Base-by-base conservation (phyloP, 1,140 invertebrate genomes). In the Drosophila arizonae region DNA sequence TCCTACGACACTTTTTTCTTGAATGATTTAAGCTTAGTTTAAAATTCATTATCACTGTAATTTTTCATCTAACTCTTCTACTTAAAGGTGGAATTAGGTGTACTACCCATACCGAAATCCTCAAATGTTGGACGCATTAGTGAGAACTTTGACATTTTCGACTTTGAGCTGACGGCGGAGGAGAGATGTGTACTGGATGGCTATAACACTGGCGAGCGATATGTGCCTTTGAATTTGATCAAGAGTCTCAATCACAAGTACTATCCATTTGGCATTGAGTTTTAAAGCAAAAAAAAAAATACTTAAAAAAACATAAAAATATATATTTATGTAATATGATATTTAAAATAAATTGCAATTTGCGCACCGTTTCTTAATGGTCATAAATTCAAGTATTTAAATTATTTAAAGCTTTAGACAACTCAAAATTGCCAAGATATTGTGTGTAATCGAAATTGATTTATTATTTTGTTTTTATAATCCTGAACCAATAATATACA, bases 91-190 rank as follows among this genome's bases (percentile, higher is more conserved):
- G 72, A 80, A 11, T 51, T 84, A n/a, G 89, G 89, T 2, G 87
- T 94, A 1, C 92, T 94, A 8, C 94, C 95, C 0, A 96, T 97
- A 66, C 96, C 96, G 1, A 97, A 97, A 85, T 96, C 95, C 9
- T 93, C 94, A 1, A 96, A 94, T 71, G 92, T 94, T 66, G 82
- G 91, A 3, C 93, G 96, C 46, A 94, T 97, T 11, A 92, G 92
- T 5, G 93, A 96, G 66, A 97, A 97, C 81, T 94, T 96, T 46
- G 90, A 95, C 55, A 90, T 96, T 30, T 96, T 96, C 79, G 95
- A 96, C 87, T 97, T 97, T 88, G 80, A 92, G 46, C 86, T 96
- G 1, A 94, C 93, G 0, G 76, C 91, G 0, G 93, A 94, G 39
- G 96, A 97, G 82, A 93, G 95, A 15, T 79, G 84, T 0, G 77